Percentiles rank a stretch among this genome's conserved stretches.
Evolutionary conservation across 2,113 vertebrate species (phyloP).

Genomic region (Mobula hypostoma): DNA sequence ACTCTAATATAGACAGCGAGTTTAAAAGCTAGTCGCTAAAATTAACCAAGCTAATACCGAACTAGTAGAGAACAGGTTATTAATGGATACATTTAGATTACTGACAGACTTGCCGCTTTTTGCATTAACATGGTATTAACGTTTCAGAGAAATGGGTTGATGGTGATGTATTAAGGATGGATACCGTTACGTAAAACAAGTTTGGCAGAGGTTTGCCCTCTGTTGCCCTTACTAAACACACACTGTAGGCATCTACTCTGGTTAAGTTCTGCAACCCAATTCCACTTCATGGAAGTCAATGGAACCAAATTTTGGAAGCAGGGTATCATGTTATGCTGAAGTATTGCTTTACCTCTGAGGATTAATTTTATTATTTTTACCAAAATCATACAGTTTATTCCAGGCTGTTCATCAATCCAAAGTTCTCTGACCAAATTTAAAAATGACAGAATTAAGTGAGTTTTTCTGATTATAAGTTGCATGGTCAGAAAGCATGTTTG

Average conservation of each 20-base stretch:
- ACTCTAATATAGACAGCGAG: slow-evolving; percentile 50
- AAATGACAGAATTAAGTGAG: background rate
- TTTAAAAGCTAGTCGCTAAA: slow-evolving; percentile 48
- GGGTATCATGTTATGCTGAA: too few relatives aligned
- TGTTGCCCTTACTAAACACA: too few relatives aligned
- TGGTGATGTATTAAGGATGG: background rate
- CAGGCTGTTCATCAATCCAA: background rate
- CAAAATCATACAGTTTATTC: background rate
- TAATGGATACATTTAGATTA: background rate
- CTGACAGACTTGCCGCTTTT: background rate
- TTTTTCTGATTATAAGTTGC: background rate
- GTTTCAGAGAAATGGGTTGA: background rate
- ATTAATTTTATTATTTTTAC: background rate
- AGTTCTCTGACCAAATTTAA: background rate
- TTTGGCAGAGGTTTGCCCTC: background rate
- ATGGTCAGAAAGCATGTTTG: background rate
- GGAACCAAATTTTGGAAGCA: too few relatives aligned
- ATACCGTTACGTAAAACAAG: background rate
- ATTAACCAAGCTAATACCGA: slow-evolving; percentile 27
- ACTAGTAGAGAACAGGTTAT: background rate
- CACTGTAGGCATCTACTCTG: too few relatives aligned
- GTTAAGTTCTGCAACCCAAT: too few relatives aligned
- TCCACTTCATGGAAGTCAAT: too few relatives aligned
- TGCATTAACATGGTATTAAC: background rate
- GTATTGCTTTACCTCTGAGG: too few relatives aligned